Conservation (phyloP, 1,140 invertebrate species). For the Pararge aegeria region DNA sequence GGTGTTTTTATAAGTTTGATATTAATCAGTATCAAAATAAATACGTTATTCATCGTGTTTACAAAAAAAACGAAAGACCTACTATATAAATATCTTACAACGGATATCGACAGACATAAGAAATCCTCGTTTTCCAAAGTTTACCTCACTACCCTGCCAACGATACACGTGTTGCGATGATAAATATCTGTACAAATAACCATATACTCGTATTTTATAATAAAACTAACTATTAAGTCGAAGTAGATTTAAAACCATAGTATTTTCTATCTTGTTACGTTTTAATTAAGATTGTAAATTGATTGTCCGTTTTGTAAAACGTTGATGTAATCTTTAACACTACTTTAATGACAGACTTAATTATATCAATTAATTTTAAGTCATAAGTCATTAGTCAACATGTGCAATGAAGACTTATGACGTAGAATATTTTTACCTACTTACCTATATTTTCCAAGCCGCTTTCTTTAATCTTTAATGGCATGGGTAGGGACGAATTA, state of each 20-base stretch:
- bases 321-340: not conserved
- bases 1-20: too few relatives aligned
- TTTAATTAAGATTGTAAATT: not conserved
- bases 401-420: slow-evolving; percentile 2
- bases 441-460: not conserved
- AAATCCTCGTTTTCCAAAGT: too few relatives aligned
- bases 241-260: not conserved
- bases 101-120: too few relatives aligned
- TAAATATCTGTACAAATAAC: slow-evolving; percentile 3
- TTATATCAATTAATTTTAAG: slow-evolving; percentile 4
- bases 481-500: too few relatives aligned
- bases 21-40: too few relatives aligned
- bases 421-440: not conserved
- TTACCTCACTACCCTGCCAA: not conserved
- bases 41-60: too few relatives aligned
- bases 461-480: too few relatives aligned
- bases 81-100: too few relatives aligned
- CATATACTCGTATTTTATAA: not conserved
- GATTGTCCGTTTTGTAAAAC: not conserved
- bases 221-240: not conserved
- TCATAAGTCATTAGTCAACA: not conserved
- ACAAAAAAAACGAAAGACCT: too few relatives aligned
- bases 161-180: not conserved
- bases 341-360: not conserved
- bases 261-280: not conserved